Conservation (phyloP, 1,140 invertebrate species). For the Heliconius himera region DNA sequence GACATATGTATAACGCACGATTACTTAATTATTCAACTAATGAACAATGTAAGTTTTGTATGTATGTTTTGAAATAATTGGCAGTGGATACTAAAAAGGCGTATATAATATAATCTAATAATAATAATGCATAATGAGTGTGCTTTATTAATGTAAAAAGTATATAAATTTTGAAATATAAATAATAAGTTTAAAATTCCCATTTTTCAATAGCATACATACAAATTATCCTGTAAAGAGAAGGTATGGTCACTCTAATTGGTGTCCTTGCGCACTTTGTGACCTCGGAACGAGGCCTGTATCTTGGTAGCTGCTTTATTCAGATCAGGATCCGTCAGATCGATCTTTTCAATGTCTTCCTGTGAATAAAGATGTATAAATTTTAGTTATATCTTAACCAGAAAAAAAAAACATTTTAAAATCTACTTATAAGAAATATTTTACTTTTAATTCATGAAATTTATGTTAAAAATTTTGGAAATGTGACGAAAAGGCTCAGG, state of each 20-base stretch:
- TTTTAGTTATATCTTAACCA: neutral
- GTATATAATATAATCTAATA: conserved; percentile 1
- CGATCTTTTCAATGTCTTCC: conserved; percentile 89
- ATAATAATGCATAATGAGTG: neutral
- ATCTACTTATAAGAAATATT: no score
- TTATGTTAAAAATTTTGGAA: no score
- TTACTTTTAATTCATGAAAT: no score
- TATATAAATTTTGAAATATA: conserved; percentile 21
- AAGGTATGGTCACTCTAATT: conserved; percentile 58
- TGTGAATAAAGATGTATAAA: conserved; percentile 45
- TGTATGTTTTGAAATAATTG: conserved; percentile 42
- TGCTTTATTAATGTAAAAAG: conserved; percentile 18
- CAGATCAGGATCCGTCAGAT: conserved; percentile 92
- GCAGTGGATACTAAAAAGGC: conserved; percentile 33
- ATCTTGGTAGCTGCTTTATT: conserved; percentile 96
- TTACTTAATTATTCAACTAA: conserved; percentile 52
- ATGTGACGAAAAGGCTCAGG: no score
- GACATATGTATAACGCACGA: conserved; percentile 50
- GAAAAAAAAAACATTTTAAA: neutral
- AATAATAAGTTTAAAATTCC: conserved; percentile 9
- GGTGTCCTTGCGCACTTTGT: conserved; percentile 91
- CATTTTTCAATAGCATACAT: conserved; percentile 46
- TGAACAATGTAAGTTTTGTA: conserved; percentile 46
- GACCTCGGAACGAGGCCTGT: conserved; percentile 95
- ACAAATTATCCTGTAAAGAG: conserved; percentile 48